Evolutionary conservation across 2,888 invertebrate genomes (phyloP).

Genomic region (Aspidiotus destructor): DNA sequence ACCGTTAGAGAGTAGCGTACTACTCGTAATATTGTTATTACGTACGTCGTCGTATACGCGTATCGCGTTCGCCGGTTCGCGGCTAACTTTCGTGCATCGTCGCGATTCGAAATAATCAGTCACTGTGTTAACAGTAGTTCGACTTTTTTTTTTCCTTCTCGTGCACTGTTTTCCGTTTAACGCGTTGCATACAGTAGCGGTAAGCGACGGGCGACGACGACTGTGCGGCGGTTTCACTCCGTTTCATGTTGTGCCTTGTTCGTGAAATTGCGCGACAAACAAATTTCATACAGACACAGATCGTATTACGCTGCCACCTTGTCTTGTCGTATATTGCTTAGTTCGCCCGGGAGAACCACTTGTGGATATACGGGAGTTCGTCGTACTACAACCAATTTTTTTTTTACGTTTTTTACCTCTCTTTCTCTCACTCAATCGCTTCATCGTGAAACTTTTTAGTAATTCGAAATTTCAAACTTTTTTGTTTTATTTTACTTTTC

Average conservation of each 20-base stretch:
- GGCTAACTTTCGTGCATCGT: background rate
- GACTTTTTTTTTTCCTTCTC: slow-evolving; percentile 2
- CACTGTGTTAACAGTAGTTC: slow-evolving; percentile 1
- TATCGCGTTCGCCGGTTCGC: background rate
- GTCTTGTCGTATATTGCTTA: slow-evolving; percentile 19
- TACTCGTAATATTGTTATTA: too few relatives aligned
- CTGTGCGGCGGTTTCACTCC: slow-evolving; percentile 18
- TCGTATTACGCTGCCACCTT: slow-evolving; percentile 24
- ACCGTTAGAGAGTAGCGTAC: too few relatives aligned
- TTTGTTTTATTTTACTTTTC: background rate
- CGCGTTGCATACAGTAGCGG: slow-evolving; percentile 15
- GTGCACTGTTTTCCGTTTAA: background rate
- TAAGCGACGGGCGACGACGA: slow-evolving; percentile 23
- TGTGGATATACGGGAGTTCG: slow-evolving; percentile 19
- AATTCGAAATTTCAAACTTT: background rate
- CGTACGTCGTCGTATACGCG: too few relatives aligned
- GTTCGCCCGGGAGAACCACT: slow-evolving; percentile 23
- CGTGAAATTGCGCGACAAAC: slow-evolving; percentile 30
- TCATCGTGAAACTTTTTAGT: background rate
- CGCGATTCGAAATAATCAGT: background rate
- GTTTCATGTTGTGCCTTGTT: slow-evolving; percentile 29
- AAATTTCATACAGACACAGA: slow-evolving; percentile 13
- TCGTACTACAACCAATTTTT: background rate
- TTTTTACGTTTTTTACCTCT: background rate
- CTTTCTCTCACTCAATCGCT: background rate